Base-by-base conservation (phyloP, 2,113 vertebrate genomes). In the Muntiacus reevesi region DNA sequence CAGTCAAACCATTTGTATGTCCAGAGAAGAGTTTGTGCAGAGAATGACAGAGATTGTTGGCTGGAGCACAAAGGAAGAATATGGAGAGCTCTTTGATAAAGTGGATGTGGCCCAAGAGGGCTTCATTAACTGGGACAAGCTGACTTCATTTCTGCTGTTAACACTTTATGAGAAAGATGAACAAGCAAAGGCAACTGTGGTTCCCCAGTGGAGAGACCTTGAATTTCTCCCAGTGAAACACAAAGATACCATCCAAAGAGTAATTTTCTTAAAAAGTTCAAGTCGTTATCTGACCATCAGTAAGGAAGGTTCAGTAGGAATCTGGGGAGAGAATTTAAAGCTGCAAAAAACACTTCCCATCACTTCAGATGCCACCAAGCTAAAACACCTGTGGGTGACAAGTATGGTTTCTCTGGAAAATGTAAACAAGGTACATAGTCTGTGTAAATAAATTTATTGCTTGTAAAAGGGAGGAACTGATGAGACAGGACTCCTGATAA, bases 331-430 rank as follows among this genome's bases (percentile, higher is more conserved):
- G 59, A 98, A 99, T 98, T 97, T 99, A 97, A 99, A 98, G 28
- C 97, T 99, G 19, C 98, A 99, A 90, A 98, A 98, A 97, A 98
- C 97, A 25, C 94, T 99, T 92, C 99, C 98, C 50, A 98, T 99
- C 89, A 98, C 98, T 62, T 99, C 99, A 79, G 99, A 99, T 97
- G 98, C 98, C 4, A 98, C 98, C 74, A 98, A 98, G 81, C 98
- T 99, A 82, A 99, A 99, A 98, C 99, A 99, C 98, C 98, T 99
- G 50, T 99, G 99, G 99, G 99, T 99, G 87, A 99, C 99, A 6
- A 99, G 99, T 71, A 87, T 99, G 98, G 99, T 99, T 96, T 97
- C 99, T 94, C 97, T 99, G 97, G 98, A 98, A 97, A 99, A 99
- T 67, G 96, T 99, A 16, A 98, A 99, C 98, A 99, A 99, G 99